A percentile compares a stretch with the other conserved stretches of the same genome.
phyloP scores from a whole-genome alignment of 1,140 invertebrate species.

The Gryllus bimaculatus region DNA sequence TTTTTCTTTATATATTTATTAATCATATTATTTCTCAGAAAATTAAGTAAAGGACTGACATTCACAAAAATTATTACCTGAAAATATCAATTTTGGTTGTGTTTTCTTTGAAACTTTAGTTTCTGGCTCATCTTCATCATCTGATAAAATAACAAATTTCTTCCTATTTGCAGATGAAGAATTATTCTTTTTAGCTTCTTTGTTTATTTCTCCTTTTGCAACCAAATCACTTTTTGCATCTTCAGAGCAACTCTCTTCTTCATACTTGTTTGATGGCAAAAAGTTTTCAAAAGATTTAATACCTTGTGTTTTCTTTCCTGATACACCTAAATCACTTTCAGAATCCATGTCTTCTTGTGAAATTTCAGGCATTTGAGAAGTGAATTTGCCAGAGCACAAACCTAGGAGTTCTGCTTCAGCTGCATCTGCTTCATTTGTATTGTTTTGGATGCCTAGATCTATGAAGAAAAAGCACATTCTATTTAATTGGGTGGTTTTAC shows the following conservation, averaged over 20 bases:
- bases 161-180: background rate
- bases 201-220: background rate
- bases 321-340: background rate
- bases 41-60: no score
- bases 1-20: no score
- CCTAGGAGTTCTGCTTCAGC: background rate
- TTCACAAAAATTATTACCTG: no score
- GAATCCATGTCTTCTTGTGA: background rate
- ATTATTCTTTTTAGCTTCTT: background rate
- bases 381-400: background rate
- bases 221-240: no score
- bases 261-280: background rate
- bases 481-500: no score
- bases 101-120: no score
- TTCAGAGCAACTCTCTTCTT: no score
- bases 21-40: no score
- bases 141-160: background rate
- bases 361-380: background rate
- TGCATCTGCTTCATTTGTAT: background rate
- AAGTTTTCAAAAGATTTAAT: background rate
- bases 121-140: background rate
- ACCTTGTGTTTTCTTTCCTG: no score
- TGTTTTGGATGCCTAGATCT: background rate
- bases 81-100: no score
- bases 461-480: no score